Evolutionary conservation across 1,140 invertebrate genomes (phyloP).

Genomic region (Bemisia tabaci): DNA sequence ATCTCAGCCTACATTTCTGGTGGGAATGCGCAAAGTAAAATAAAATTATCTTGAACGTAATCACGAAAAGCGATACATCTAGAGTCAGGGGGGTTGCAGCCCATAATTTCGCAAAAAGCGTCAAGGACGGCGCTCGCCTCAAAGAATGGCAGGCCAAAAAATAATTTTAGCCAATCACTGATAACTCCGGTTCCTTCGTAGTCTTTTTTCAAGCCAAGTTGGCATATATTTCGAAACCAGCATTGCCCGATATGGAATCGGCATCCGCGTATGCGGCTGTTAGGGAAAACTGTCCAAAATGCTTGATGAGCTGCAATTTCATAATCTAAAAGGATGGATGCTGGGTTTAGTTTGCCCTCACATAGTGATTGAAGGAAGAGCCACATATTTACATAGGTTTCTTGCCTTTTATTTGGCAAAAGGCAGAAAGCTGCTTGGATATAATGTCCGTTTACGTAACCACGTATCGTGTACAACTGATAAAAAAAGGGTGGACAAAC

Average conservation of each 20-base stretch:
- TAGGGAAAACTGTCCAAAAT: neutral
- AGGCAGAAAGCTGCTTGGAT: neutral
- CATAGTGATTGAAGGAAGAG: neutral
- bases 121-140: neutral
- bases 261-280: neutral
- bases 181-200: neutral
- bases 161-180: neutral
- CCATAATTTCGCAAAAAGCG: neutral
- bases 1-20: neutral
- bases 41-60: neutral
- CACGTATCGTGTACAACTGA: neutral
- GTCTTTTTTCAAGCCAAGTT: neutral
- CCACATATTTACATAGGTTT: neutral
- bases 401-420: neutral
- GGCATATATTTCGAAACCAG: neutral
- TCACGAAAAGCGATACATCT: neutral
- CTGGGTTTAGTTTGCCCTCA: neutral
- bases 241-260: neutral
- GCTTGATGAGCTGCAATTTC: neutral
- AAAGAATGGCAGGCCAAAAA: neutral
- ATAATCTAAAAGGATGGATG: neutral
- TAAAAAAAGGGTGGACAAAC: neutral
- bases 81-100: neutral
- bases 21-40: neutral
- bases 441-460: neutral